Evolutionary conservation across 2,888 invertebrate species (phyloP).

Genomic region (Nipponacmea schrenckii): DNA sequence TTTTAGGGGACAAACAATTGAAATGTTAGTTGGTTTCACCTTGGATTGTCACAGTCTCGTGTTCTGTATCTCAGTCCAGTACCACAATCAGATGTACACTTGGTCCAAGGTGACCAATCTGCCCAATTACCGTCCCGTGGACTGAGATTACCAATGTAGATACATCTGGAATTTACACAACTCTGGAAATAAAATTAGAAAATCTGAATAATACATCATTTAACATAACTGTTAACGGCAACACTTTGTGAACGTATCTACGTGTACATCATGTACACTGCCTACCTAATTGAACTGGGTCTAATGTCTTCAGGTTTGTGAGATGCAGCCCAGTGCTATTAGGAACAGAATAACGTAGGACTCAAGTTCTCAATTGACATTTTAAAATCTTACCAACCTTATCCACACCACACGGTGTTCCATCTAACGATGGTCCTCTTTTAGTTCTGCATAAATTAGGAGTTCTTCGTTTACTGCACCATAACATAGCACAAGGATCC

Average conservation of each 20-base stretch:
- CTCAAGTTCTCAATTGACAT: too few species aligned
- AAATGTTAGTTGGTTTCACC: slow-evolving; percentile 51
- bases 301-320: too few species aligned
- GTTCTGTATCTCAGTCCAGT: slow-evolving; percentile 76
- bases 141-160: slow-evolving; percentile 73
- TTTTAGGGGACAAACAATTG: too few species aligned
- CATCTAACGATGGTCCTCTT: slow-evolving; percentile 81
- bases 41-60: slow-evolving; percentile 75
- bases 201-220: not conserved
- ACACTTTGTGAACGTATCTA: too few species aligned
- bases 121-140: slow-evolving; percentile 78
- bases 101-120: slow-evolving; percentile 77
- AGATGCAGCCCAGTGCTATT: too few species aligned
- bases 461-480: slow-evolving; percentile 77
- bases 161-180: slow-evolving; percentile 79
- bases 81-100: slow-evolving; percentile 78
- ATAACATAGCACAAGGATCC: slow-evolving; percentile 77
- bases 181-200: slow-evolving; percentile 74
- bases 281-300: too few species aligned
- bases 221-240: not conserved
- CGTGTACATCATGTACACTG: too few species aligned
- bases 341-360: too few species aligned
- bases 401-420: slow-evolving; percentile 78
- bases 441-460: slow-evolving; percentile 80
- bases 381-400: slow-evolving; percentile 70